Evolutionary conservation across 1,140 invertebrate genomes (phyloP).

Genomic region (Asobara japonica): DNA sequence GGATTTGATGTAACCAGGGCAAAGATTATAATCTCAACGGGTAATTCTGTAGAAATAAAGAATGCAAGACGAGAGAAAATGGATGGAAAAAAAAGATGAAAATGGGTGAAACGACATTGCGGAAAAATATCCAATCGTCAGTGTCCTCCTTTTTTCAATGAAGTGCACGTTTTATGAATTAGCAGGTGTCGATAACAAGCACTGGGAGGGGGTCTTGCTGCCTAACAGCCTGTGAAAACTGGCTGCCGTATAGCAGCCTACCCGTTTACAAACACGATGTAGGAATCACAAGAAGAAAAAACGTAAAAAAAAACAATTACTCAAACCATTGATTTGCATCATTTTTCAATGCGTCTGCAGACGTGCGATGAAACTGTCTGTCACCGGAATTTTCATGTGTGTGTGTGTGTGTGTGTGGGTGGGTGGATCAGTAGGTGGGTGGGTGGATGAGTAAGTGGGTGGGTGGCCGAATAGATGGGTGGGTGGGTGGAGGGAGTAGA

Average conservation of each 20-base stretch:
- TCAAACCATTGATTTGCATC: no score
- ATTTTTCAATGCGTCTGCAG: no score
- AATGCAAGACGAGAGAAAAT: background rate
- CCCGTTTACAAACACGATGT: background rate
- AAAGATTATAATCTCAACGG: background rate
- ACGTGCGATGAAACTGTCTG: no score
- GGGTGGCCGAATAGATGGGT: no score
- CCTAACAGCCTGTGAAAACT: background rate
- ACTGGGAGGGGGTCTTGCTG: background rate
- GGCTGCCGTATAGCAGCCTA: background rate
- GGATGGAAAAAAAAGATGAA: background rate
- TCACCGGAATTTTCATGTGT: no score
- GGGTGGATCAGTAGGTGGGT: no score
- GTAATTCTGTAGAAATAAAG: background rate
- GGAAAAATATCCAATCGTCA: background rate
- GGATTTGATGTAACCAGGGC: background rate
- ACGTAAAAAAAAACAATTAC: background rate
- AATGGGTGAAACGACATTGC: no score
- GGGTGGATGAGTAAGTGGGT: no score
- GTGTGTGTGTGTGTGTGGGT: no score
- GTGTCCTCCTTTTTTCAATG: background rate
- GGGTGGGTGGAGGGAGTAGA: no score
- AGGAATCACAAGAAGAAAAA: background rate
- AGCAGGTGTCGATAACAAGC: background rate
- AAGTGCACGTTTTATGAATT: background rate